These are phyloP conservation scores for Botrylloides violaceus DNA, from an alignment of 23 tunicate species.

Conservation along the genomic window DNA sequence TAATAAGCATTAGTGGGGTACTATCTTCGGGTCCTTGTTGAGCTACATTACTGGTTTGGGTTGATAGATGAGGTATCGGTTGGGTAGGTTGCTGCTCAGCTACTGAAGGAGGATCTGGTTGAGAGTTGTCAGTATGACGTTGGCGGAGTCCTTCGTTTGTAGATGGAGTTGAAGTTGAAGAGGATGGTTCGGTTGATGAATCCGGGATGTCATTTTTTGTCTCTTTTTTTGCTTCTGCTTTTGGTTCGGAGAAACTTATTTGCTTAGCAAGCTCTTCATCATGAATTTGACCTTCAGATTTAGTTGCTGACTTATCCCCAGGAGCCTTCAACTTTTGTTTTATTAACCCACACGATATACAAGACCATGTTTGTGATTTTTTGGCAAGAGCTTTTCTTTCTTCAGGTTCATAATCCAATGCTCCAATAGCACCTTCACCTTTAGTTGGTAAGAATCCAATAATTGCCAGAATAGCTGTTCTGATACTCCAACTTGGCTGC, in stretches of 20 bases:
- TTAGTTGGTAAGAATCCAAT: conserved; percentile 97
- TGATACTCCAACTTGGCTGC: conserved; percentile 99
- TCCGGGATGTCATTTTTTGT: not conserved
- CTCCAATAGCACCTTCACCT: conserved; percentile 98
- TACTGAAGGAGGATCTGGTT: not conserved
- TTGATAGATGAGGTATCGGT: conserved; percentile 7
- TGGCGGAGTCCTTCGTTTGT: conserved; percentile 1
- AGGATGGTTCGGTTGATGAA: not conserved
- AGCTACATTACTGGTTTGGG: not conserved
- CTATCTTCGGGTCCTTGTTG: conserved; percentile 20
- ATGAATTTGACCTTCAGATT: conserved; percentile 31
- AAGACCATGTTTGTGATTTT: conserved; percentile 41
- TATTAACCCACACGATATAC: conserved; percentile 63
- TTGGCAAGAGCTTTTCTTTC: conserved; percentile 81
- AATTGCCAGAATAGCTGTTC: conserved; percentile 95
- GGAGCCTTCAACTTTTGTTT: conserved; percentile 29
- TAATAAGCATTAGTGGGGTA: conserved; percentile 53
- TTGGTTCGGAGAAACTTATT: conserved; percentile 64
- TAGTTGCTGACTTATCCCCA: conserved; percentile 4
- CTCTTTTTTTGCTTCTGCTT: not conserved
- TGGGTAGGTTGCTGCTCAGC: not conserved
- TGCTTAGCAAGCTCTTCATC: conserved; percentile 73
- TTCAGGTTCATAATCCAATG: conserved; percentile 79
- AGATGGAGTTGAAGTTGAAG: not conserved
- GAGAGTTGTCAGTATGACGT: not conserved